Evolutionary conservation across 2,888 invertebrate species (phyloP), one percentile per base, ranked within the genome.

Genomic region (Calliphora vomitoria): DNA sequence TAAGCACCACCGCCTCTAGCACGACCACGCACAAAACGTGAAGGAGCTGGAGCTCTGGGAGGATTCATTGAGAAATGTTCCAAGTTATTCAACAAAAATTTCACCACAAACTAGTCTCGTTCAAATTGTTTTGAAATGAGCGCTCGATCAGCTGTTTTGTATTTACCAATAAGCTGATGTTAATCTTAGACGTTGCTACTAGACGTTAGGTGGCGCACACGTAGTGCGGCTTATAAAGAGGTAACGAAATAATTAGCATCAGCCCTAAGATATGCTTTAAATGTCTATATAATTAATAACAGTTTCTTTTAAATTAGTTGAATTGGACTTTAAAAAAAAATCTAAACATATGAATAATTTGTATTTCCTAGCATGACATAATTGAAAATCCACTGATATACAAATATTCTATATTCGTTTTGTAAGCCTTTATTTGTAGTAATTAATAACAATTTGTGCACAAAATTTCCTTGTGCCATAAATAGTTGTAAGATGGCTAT

Each of bases 1-100:
- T 90, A 91, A 1, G 84, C 88, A 3, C 90, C 90, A 0, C 91
- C 91, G 6, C 91, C 92, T 8, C 91, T 90, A 1, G 79, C 89
- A 38, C 91, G 90, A 0, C 92, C 92, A 2, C 92, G 92, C 11
- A 90, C 82, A 82, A 91, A 92, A 4, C 92, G 90, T 0, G 90
- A 89, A 0, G 89, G 82, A 0, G 89, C 89, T 18, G 89, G 85
- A 20, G 84, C 41, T 13, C 84, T 68, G 15, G 90, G 85, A 80
- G 89, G 89, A 89, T 92, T 91, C 92, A 92, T 92, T 25, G 20
- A 5, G 6, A 64, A 44, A n/a, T n/a, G 62, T 71, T 5, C 0
- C 4, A 1, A n/a, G 13, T 41, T 13, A 13, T 58, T 35, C 6
- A 6, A 38, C 0, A 38, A 8, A 58, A n/a, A 10, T 8, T 62